phyloP scores from a whole-genome alignment of 2,888 invertebrate genomes.

The Nemoura dubitans region DNA sequence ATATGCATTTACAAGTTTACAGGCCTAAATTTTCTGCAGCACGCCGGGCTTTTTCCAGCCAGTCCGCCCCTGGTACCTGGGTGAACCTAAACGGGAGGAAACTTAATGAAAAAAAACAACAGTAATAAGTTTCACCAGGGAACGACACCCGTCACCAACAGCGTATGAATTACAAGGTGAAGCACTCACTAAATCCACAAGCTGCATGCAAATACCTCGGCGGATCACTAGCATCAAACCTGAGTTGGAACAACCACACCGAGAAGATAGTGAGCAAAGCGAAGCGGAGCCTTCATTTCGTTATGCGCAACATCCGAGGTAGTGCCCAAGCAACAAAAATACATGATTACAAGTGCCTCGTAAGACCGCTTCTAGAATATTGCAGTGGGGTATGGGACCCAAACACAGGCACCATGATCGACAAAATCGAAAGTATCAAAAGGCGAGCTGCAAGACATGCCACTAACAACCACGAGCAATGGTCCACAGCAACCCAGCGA shows the following conservation, averaged over 20 bases:
- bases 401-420: background rate
- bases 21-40: no score
- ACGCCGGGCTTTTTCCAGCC: no score
- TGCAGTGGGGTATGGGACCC: slow-evolving; percentile 10
- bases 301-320: slow-evolving; percentile 3
- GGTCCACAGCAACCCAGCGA: background rate
- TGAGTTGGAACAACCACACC: slow-evolving; percentile 8
- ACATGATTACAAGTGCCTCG: background rate
- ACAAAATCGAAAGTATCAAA: background rate
- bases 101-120: background rate
- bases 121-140: background rate
- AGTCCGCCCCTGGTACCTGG: no score
- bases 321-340: background rate
- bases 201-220: slow-evolving; percentile 27
- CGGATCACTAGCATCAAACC: background rate
- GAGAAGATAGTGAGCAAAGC: background rate
- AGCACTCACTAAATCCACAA: background rate
- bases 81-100: background rate
- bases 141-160: background rate
- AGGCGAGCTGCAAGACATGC: background rate
- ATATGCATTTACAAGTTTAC: no score
- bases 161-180: background rate
- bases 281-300: background rate
- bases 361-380: no score
- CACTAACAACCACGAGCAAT: background rate